Percentiles rank a stretch among this genome's conserved stretches.
Conservation (phyloP, 1,140 invertebrate genomes). For the Papilio polyxenes region DNA sequence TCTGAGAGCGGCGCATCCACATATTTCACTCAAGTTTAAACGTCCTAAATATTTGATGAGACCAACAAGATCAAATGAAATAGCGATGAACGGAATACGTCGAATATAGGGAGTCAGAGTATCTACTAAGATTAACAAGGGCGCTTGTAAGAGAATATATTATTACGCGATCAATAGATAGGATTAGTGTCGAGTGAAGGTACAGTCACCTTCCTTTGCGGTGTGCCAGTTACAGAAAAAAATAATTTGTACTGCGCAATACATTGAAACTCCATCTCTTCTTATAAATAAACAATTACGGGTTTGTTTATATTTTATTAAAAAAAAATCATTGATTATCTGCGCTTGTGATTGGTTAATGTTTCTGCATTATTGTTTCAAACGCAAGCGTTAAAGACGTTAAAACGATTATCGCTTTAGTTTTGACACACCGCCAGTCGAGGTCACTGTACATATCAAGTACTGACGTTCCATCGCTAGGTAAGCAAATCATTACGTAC, state of each 20-base stretch:
- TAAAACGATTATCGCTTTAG: neutral
- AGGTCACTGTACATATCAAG: neutral
- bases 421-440: neutral
- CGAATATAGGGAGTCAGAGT: constrained; percentile 61
- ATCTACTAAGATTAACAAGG: constrained; percentile 72
- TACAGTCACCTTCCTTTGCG: neutral
- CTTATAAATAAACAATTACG: too few species aligned
- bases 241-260: neutral
- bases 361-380: too few species aligned
- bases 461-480: neutral
- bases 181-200: constrained; percentile 50
- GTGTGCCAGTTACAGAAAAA: neutral
- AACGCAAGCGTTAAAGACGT: neutral
- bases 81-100: constrained; percentile 68
- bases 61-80: constrained; percentile 78
- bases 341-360: too few species aligned
- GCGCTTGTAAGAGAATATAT: constrained; percentile 74
- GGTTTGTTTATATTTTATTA: too few species aligned
- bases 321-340: too few species aligned
- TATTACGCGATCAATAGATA: constrained; percentile 70
- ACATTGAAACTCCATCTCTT: too few species aligned
- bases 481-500: neutral
- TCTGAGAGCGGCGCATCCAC: constrained; percentile 42
- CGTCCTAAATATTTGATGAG: constrained; percentile 78
- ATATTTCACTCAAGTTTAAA: constrained; percentile 73